Conservation (phyloP, 2,888 invertebrate genomes). For the Parasteatoda lunata region DNA sequence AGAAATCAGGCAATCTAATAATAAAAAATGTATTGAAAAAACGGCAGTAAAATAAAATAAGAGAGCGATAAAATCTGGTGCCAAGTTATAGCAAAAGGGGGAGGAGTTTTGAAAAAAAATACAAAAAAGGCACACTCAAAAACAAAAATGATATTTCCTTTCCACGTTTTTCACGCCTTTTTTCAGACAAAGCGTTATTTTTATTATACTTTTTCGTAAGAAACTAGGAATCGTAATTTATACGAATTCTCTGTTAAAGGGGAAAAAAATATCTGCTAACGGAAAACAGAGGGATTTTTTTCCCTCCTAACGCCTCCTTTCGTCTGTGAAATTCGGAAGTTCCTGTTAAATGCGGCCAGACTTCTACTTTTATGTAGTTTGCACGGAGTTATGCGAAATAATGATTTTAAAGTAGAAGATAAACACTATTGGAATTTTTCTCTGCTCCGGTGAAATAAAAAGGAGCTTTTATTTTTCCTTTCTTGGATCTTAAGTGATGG, state of each 20-base stretch:
- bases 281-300: not conserved
- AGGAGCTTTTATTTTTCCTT: not conserved
- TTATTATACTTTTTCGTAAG: conserved; percentile 19
- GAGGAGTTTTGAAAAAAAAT: conserved; percentile 22
- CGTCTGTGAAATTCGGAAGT: not conserved
- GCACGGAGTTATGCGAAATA: conserved; percentile 25
- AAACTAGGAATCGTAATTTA: conserved; percentile 40
- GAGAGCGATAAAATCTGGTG: conserved; percentile 52
- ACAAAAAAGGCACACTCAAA: not conserved
- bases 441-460: not conserved
- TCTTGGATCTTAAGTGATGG: not conserved
- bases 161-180: conserved; percentile 13
- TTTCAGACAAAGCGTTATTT: conserved; percentile 38
- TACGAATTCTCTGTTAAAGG: conserved; percentile 36
- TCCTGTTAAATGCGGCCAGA: conserved; percentile 17
- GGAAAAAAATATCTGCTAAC: conserved; percentile 17
- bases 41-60: conserved; percentile 31
- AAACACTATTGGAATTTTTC: conserved; percentile 28
- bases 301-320: not conserved
- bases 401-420: conserved; percentile 33
- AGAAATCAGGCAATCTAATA: conserved; percentile 23
- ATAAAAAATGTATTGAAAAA: conserved; percentile 26
- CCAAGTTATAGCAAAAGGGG: conserved; percentile 11
- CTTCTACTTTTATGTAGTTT: not conserved
- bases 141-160: conserved; percentile 37